Evolutionary conservation across 2,113 vertebrate species (phyloP), one percentile per base, ranked within the genome.

Genomic region (Caranx ignobilis): DNA sequence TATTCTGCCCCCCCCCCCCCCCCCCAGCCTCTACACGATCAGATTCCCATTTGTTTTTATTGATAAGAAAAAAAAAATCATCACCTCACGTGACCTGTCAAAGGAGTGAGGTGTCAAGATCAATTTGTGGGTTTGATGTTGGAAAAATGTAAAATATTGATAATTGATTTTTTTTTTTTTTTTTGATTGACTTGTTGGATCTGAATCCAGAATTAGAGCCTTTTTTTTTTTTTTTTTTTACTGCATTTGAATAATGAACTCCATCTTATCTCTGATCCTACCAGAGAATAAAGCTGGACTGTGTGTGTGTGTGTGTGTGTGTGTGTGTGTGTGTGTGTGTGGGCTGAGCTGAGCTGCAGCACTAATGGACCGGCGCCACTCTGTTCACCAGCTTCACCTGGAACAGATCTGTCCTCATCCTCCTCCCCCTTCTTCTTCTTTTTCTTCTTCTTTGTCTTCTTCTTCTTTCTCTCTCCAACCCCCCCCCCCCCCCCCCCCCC

Each of bases 191-290:
- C 21, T 64, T 52, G 65, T 7, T 37, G 35, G 4, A 37, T 37
- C 2, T 67, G 11, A 60, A 71, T 83, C 57, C 56, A 37, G n/a
- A 82, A 21, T 21, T 21, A 13, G 6, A 54, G 43, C 39, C 59
- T 3, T 62, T 67, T n/a, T n/a, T n/a, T n/a, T n/a, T n/a, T n/a
- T n/a, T n/a, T n/a, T n/a, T n/a, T 11, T 77, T 54, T 11, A 11
- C 19, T 31, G 60, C 0, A 31, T 77, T 78, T 87, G 21, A 60
- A 57, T 84, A 71, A 71, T 78, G 31, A 79, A 61, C 68, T 81
- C 57, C 26, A 45, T 81, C 18, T 68, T 39, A 32, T 76, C n/a
- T 71, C 19, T 65, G 56, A 76, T 73, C 72, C 41, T 61, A 13
- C 57, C 37, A 8, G 39, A 63, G 37, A 78, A 68, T 86, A 45